Conservation (phyloP, 1,140 invertebrate genomes). For the Pygmarrhopalites habei region DNA sequence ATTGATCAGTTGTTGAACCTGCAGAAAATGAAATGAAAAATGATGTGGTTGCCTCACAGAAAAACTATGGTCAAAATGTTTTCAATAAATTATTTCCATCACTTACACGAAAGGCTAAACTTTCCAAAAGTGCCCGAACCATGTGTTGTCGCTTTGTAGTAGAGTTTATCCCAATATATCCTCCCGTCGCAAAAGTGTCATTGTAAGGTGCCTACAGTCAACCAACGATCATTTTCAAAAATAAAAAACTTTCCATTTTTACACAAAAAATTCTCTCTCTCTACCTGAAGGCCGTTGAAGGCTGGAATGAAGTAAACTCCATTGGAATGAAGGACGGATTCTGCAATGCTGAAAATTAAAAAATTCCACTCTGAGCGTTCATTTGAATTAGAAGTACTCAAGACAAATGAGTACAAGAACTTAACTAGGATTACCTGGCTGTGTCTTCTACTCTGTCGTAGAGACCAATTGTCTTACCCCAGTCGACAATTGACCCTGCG, state of each 20-base stretch:
- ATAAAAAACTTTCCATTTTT: background rate
- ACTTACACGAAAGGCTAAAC: conserved; percentile 76
- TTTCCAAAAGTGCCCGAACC: conserved; percentile 74
- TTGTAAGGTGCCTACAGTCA: conserved; percentile 70
- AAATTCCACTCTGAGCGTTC: too few relatives aligned
- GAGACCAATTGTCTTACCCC: conserved; percentile 72
- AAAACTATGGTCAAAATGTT: too few relatives aligned
- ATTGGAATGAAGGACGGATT: conserved; percentile 62
- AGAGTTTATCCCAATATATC: conserved; percentile 76
- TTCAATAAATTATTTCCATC: too few relatives aligned
- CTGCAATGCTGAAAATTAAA: conserved; percentile 61
- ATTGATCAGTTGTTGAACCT: conserved; percentile 66
- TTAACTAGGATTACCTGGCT: too few relatives aligned
- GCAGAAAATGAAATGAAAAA: too few relatives aligned
- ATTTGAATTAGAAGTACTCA: too few relatives aligned
- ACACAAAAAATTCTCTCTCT: conserved; percentile 27
- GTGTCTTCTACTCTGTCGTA: too few relatives aligned
- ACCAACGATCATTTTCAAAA: background rate
- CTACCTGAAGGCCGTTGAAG: conserved; percentile 81
- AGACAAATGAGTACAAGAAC: background rate
- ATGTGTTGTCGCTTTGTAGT: conserved; percentile 71
- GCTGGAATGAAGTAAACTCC: conserved; percentile 86
- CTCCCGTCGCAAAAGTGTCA: conserved; percentile 69
- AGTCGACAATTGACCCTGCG: conserved; percentile 77
- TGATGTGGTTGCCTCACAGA: too few relatives aligned